These are phyloP conservation scores for Leptobrachium leishanense DNA, from an alignment of 2,113 vertebrate species.

Conservation along the genomic window DNA sequence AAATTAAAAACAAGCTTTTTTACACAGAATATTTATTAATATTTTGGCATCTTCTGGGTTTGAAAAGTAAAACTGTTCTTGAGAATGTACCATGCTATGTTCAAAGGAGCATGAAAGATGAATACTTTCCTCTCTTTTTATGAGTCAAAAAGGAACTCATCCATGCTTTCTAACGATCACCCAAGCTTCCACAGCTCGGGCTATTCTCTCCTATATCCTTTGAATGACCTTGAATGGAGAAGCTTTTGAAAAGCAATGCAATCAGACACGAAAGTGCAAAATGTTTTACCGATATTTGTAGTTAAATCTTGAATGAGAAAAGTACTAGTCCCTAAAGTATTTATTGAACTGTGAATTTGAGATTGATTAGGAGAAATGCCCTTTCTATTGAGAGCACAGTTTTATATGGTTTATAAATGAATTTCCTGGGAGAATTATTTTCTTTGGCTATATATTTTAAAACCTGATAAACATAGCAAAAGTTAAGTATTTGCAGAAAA, in stretches of 20 bases:
- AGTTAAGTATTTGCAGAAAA: too few species aligned
- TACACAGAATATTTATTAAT: neutral
- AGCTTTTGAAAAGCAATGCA: neutral
- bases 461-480: too few species aligned
- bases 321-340: too few species aligned
- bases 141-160: neutral
- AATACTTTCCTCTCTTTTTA: neutral
- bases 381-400: too few species aligned
- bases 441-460: too few species aligned
- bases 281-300: too few species aligned
- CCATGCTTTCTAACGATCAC: neutral
- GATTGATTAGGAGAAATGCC: too few species aligned
- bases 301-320: too few species aligned
- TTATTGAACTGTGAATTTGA: too few species aligned
- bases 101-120: conserved; percentile 11
- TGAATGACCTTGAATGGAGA: neutral
- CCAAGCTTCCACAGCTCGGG: neutral
- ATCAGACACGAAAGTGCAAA: too few species aligned
- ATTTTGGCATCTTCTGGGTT: neutral
- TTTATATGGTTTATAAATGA: too few species aligned
- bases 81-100: neutral
- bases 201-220: neutral
- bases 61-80: neutral
- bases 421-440: too few species aligned
- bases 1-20: neutral